Percentiles rank a stretch among this genome's conserved stretches.
Conservation (phyloP, 2,888 invertebrate genomes). For the Onthophagus sagittarius region DNA sequence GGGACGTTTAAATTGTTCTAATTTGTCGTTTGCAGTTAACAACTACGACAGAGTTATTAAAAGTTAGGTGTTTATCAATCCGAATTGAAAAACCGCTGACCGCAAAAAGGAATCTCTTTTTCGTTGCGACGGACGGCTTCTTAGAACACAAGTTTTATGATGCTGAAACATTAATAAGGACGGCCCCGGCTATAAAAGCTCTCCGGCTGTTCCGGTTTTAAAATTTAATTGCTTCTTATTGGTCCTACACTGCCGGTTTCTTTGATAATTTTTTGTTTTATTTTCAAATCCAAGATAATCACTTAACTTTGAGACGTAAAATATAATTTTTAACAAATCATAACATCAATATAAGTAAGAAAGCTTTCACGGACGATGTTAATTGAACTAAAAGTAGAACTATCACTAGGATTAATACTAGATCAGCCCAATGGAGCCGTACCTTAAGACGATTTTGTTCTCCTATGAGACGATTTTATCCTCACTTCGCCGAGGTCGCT, state of each 20-base stretch:
- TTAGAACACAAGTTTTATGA: background rate
- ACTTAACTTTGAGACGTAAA: background rate
- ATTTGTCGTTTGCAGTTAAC: background rate
- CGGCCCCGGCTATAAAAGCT: background rate
- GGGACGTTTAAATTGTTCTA: background rate
- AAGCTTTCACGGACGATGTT: too few species aligned
- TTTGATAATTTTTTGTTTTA: background rate
- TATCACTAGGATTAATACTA: too few species aligned
- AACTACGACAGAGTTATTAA: background rate
- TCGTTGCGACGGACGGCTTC: background rate
- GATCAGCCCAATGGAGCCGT: too few species aligned
- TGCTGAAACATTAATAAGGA: background rate
- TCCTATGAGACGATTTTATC: too few species aligned
- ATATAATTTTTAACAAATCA: background rate
- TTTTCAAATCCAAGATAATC: too few species aligned
- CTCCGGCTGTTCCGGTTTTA: background rate
- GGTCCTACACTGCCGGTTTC: background rate
- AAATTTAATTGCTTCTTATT: background rate
- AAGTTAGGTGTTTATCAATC: background rate
- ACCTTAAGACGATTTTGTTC: too few species aligned
- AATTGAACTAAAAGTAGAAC: too few species aligned
- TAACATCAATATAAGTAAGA: too few species aligned
- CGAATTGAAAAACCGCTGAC: background rate
- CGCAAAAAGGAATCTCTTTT: background rate
- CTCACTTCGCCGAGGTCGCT: too few species aligned